Evolutionary conservation across 2,797 vertebrate species (phyloP).

Genomic region (Propithecus perrieri): DNA sequence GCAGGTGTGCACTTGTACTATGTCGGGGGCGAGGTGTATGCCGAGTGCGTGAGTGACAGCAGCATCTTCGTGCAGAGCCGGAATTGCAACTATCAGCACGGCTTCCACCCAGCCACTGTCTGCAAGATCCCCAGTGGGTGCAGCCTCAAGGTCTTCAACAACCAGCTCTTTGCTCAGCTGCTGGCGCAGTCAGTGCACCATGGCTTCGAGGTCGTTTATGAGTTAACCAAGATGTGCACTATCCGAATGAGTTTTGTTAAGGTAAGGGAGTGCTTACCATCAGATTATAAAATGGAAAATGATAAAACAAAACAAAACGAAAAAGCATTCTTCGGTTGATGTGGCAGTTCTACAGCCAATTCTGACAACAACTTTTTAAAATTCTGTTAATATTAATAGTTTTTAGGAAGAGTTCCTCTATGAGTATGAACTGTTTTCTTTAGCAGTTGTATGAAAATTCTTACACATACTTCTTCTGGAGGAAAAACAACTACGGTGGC

Average conservation of each 20-base stretch:
- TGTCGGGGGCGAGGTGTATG: slow-evolving; percentile 97
- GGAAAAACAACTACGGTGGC: background rate
- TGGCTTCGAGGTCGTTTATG: slow-evolving; percentile 98
- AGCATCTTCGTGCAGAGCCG: slow-evolving; percentile 99
- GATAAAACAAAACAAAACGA: background rate
- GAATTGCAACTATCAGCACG: slow-evolving; percentile 99
- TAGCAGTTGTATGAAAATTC: background rate
- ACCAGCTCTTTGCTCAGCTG: slow-evolving; percentile 98
- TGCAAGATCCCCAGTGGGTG: slow-evolving; percentile 99
- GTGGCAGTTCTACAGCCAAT: background rate
- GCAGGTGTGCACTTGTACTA: slow-evolving; percentile 97
- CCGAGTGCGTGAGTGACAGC: slow-evolving; percentile 98
- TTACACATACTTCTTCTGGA: background rate
- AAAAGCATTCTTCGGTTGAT: background rate
- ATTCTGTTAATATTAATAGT: background rate
- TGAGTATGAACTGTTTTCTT: background rate
- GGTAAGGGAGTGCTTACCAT: slow-evolving; percentile 84
- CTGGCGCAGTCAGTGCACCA: slow-evolving; percentile 98
- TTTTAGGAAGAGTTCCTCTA: background rate
- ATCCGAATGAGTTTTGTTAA: slow-evolving; percentile 99
- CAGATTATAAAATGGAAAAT: background rate
- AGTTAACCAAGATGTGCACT: slow-evolving; percentile 99
- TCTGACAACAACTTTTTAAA: background rate
- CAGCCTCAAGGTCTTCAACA: slow-evolving; percentile 99
- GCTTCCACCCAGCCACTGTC: slow-evolving; percentile 97